Conservation (phyloP, 2,113 vertebrate species). For the Castor canadensis region DNA sequence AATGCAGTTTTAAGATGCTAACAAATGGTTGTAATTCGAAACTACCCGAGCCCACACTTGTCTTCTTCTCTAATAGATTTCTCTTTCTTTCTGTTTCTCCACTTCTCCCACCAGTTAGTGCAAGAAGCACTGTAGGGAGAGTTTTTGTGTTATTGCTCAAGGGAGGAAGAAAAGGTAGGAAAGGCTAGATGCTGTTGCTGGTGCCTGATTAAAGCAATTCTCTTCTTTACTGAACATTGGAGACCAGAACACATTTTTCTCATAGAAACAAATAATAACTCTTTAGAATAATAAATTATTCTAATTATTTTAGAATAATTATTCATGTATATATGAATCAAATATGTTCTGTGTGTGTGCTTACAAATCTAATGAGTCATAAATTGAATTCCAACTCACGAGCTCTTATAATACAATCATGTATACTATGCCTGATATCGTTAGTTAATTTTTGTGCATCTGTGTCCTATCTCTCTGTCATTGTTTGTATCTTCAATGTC, state of each 20-base stretch:
- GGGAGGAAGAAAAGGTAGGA: not conserved
- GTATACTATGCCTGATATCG: not conserved
- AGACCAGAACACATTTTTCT: not conserved
- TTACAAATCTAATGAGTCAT: not conserved
- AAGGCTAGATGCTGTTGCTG: not conserved
- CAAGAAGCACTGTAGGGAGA: not conserved
- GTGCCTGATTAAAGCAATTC: not conserved
- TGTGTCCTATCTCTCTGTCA: not conserved
- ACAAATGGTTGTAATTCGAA: not conserved
- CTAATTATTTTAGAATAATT: not conserved
- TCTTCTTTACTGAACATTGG: not conserved
- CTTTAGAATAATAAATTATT: too few species aligned
- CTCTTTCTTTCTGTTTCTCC: not conserved
- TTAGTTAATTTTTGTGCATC: not conserved
- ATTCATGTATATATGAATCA: not conserved
- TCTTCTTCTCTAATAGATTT: not conserved
- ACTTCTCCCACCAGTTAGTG: not conserved
- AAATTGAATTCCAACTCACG: not conserved
- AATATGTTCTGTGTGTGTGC: not conserved
- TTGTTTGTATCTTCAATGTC: not conserved
- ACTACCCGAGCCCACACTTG: not conserved
- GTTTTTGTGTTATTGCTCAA: not conserved
- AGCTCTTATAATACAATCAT: not conserved
- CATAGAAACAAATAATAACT: not conserved
- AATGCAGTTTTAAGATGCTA: not conserved